phyloP scores from a whole-genome alignment of 2,888 invertebrate genomes.

The Stomorhina lunata region DNA sequence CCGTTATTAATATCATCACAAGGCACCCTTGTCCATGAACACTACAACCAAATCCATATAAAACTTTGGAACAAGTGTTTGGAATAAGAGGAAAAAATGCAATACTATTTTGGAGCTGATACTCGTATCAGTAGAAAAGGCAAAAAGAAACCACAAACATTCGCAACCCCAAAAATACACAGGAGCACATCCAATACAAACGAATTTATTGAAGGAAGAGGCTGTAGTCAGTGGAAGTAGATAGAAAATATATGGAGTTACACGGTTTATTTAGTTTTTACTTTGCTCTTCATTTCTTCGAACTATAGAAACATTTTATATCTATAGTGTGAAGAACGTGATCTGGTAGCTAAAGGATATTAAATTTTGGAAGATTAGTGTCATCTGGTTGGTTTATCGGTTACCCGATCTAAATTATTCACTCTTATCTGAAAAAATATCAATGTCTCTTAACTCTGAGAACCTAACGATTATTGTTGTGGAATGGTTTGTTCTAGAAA shows the following conservation, averaged over 20 bases:
- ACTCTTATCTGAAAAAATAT: no score
- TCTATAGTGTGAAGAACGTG: conserved; percentile 35
- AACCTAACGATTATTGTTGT: no score
- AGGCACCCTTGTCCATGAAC: conserved; percentile 33
- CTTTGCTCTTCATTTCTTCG: conserved; percentile 9
- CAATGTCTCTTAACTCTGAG: no score
- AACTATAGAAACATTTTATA: conserved; percentile 18
- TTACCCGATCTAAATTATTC: no score
- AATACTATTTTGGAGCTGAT: conserved; percentile 50
- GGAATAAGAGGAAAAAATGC: conserved; percentile 20
- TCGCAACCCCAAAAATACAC: conserved; percentile 19
- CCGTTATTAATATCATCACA: no score
- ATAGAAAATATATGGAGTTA: conserved; percentile 20
- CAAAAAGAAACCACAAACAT: conserved; percentile 44
- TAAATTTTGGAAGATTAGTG: neutral
- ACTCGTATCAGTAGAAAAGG: conserved; percentile 33
- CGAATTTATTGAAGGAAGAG: neutral
- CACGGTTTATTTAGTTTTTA: conserved; percentile 23
- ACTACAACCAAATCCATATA: conserved; percentile 10
- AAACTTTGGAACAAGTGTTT: neutral
- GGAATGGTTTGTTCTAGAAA: no score
- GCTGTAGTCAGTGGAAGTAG: neutral
- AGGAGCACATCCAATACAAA: neutral
- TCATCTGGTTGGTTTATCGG: neutral
- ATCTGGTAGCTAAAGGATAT: conserved; percentile 12